A percentile compares a stretch with the other conserved stretches of the same genome.
These are phyloP conservation scores for Luperina nickerlii DNA, from an alignment of 2,888 invertebrate genomes.

Conservation along the genomic window DNA sequence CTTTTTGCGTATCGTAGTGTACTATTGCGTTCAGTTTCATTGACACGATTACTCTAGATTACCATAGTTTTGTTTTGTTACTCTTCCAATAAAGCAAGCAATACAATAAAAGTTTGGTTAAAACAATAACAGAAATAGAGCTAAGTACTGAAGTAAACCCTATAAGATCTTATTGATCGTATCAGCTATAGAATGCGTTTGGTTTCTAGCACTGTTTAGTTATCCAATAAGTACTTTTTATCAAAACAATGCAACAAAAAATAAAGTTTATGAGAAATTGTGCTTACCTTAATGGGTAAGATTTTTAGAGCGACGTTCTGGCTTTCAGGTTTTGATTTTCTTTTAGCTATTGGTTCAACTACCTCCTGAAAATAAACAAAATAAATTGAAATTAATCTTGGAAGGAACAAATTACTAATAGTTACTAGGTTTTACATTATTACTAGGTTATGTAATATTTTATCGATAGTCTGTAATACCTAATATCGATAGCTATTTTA, in stretches of 20 bases:
- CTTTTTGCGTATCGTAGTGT: too few species aligned
- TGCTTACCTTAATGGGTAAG: slow-evolving; percentile 79
- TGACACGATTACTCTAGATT: not conserved
- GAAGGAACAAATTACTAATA: not conserved
- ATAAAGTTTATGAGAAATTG: not conserved
- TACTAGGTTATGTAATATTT: not conserved
- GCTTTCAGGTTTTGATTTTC: slow-evolving; percentile 60
- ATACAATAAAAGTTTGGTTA: not conserved
- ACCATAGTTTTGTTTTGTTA: not conserved
- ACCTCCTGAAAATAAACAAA: slow-evolving; percentile 62
- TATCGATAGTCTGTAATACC: not conserved
- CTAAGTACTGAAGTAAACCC: not conserved
- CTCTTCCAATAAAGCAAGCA: not conserved
- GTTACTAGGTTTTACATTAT: not conserved
- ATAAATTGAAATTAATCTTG: not conserved
- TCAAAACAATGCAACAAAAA: too few species aligned
- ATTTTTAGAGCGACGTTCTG: slow-evolving; percentile 70
- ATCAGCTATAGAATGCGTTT: not conserved
- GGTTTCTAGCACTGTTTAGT: not conserved
- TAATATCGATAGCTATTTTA: not conserved
- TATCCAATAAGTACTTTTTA: not conserved
- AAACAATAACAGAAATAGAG: not conserved
- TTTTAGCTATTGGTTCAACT: slow-evolving; percentile 72
- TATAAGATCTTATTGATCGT: not conserved
- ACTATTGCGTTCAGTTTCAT: slow-evolving; percentile 2